Evolutionary conservation across 2,797 vertebrate genomes (phyloP).

Genomic region (Sebastes elongatus): DNA sequence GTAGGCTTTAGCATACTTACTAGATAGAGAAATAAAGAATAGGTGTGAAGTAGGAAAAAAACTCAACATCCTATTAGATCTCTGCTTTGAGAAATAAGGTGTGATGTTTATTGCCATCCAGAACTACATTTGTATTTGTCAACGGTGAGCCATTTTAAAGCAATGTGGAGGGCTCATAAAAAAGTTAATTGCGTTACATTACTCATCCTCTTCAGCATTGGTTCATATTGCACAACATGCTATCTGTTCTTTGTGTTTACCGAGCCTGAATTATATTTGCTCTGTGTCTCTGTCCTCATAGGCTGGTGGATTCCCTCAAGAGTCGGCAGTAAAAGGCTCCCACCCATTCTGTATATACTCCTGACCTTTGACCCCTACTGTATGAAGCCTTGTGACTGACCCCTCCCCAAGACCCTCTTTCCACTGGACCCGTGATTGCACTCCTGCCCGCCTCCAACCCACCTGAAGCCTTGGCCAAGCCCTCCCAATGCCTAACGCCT

Average conservation of each 20-base stretch:
- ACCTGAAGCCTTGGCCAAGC: conserved; percentile 60
- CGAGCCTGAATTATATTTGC: conserved; percentile 5
- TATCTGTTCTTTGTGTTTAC: conserved; percentile 2
- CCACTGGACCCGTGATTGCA: conserved; percentile 73
- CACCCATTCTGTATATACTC: conserved; percentile 74
- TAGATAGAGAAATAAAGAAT: neutral
- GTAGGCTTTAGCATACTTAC: conserved; percentile 69
- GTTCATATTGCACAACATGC: neutral
- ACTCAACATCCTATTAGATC: neutral
- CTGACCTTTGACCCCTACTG: conserved; percentile 56
- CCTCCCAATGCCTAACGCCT: conserved; percentile 44
- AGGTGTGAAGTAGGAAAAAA: neutral
- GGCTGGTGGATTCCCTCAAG: conserved; percentile 96
- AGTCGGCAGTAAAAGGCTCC: conserved; percentile 89
- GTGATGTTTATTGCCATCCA: neutral
- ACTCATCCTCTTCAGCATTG: neutral
- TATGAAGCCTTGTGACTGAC: conserved; percentile 72
- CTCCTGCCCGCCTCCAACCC: conserved; percentile 42
- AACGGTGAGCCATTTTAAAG: neutral
- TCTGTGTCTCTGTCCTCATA: conserved; percentile 53
- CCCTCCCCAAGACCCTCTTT: conserved; percentile 8
- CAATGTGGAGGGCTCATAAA: neutral
- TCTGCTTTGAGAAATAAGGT: neutral
- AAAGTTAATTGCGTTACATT: neutral
- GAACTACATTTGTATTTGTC: neutral